phyloP scores from a whole-genome alignment of 1,140 invertebrate genomes.

The Pogonomyrmex californicus region DNA sequence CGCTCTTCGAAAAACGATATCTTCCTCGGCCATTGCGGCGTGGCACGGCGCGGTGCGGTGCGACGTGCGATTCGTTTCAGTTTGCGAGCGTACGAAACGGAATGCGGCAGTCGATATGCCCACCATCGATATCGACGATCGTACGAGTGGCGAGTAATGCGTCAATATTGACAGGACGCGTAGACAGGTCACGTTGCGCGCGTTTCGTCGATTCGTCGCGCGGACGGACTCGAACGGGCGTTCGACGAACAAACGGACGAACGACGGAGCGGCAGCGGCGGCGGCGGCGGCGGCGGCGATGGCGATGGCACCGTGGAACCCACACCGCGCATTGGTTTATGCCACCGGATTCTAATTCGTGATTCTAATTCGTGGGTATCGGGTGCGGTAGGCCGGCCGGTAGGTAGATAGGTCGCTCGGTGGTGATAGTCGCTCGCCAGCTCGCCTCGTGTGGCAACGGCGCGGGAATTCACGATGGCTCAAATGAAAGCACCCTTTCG shows the following conservation, averaged over 20 bases:
- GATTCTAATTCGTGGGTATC: conserved; percentile 66
- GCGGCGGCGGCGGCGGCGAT: neutral
- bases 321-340: conserved; percentile 60
- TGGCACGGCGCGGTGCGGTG: neutral
- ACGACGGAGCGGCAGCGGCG: neutral
- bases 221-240: neutral
- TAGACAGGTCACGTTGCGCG: conserved; percentile 55
- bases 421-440: neutral
- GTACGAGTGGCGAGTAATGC: conserved; percentile 64
- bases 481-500: conserved; percentile 69
- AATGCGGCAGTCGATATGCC: conserved; percentile 59
- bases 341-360: conserved; percentile 67
- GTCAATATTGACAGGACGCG: conserved; percentile 63
- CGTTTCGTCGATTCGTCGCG: conserved; percentile 9
- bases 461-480: conserved; percentile 68
- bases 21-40: neutral
- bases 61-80: conserved; percentile 35
- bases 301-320: neutral
- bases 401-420: conserved; percentile 16
- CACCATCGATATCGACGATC: conserved; percentile 44
- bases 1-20: conserved; percentile 47
- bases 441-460: conserved; percentile 13
- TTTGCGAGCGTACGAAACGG: conserved; percentile 37
- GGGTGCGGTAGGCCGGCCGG: neutral
- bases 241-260: conserved; percentile 2